Percentiles rank a stretch among this genome's conserved stretches.
phyloP scores from a whole-genome alignment of 2,888 invertebrate species.

The Tenthredo distinguenda region DNA sequence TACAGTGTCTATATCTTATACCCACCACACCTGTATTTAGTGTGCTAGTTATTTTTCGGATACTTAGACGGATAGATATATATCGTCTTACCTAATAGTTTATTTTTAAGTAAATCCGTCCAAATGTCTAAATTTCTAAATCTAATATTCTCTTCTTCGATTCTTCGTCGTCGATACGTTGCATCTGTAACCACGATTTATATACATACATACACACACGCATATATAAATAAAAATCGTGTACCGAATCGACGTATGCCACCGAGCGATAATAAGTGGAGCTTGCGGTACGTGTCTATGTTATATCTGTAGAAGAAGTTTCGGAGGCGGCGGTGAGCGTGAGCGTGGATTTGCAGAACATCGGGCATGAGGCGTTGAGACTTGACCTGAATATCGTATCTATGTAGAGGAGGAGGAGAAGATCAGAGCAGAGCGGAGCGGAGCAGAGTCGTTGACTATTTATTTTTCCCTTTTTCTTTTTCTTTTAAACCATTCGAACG shows the following conservation, averaged over 20 bases:
- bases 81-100: too few species aligned
- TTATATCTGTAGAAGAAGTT: not conserved
- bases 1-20: not conserved
- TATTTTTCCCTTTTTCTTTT: not conserved
- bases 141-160: too few species aligned
- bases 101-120: too few species aligned
- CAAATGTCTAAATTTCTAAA: too few species aligned
- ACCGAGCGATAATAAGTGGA: not conserved
- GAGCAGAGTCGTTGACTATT: not conserved
- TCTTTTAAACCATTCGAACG: not conserved
- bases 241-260: not conserved
- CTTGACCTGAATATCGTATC: slow-evolving; percentile 26
- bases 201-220: too few species aligned
- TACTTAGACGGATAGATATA: not conserved
- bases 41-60: not conserved
- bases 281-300: not conserved
- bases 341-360: not conserved
- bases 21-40: not conserved
- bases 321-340: not conserved
- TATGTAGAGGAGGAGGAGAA: not conserved
- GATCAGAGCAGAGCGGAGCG: not conserved
- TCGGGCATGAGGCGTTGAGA: not conserved
- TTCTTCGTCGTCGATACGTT: too few species aligned
- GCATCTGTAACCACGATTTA: too few species aligned
- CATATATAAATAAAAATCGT: too few species aligned